A percentile compares a stretch with the other conserved stretches of the same genome.
phyloP scores from a whole-genome alignment of 2,113 vertebrate genomes.

The Tetraodon nigroviridis region DNA sequence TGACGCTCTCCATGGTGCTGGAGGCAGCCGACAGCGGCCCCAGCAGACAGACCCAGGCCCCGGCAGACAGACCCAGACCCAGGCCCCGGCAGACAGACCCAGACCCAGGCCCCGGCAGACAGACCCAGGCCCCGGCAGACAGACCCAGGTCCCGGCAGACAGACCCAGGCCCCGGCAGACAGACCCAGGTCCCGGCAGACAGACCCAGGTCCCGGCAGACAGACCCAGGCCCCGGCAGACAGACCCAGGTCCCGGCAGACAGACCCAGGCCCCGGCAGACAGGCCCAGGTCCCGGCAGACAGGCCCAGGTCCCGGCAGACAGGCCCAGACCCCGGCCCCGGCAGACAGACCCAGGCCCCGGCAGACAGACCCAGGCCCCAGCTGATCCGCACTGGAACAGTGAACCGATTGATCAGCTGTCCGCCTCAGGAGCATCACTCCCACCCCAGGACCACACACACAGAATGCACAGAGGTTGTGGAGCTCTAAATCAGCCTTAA shows the following conservation, averaged over 20 bases:
- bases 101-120: constrained; percentile 26
- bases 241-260: constrained; percentile 25
- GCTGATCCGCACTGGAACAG: constrained; percentile 57
- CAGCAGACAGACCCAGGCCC: constrained; percentile 25
- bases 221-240: constrained; percentile 26
- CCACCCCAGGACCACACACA: constrained; percentile 35
- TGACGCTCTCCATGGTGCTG: constrained; percentile 67
- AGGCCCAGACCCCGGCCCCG: too few species aligned
- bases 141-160: constrained; percentile 25
- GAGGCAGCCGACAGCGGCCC: constrained; percentile 38
- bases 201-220: constrained; percentile 25
- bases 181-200: constrained; percentile 25
- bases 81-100: constrained; percentile 36
- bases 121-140: constrained; percentile 26
- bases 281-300: constrained; percentile 25
- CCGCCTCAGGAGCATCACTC: constrained; percentile 53
- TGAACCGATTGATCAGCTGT: constrained; percentile 66
- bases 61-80: constrained; percentile 19
- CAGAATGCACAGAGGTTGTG: constrained; percentile 1
- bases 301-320: constrained; percentile 25
- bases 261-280: constrained; percentile 26
- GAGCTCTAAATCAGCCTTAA: constrained; percentile 48
- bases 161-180: constrained; percentile 26
- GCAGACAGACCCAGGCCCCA: constrained; percentile 10
- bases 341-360: constrained; percentile 7